Base-by-base conservation (phyloP, 2,888 invertebrate species). In the Volucella zonaria region DNA sequence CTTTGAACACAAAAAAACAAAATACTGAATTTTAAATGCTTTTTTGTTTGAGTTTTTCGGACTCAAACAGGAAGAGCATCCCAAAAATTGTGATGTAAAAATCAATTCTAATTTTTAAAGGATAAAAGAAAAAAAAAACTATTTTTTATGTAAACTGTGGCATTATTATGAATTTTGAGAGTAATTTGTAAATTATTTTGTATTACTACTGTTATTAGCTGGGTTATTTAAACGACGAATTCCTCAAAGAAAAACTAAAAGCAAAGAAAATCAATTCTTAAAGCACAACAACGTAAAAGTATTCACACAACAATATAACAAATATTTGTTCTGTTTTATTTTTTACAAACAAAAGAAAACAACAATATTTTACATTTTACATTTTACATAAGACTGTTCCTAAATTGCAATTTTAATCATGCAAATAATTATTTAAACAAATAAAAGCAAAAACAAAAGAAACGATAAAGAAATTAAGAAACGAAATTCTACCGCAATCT, bases 41-140 rank as follows among this genome's bases (percentile, higher is more conserved):
- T 80, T 81, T 85, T 62, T 59, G 70, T 85, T 80, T 80, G 81
- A 81, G 62, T 18, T 45, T 18, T 45, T 59, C 51, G 23, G 62
- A 85, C 52, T 75, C 76, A 81, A 81, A 73, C 73, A 42, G 80
- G 56, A 61, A 68, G n/a, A 47, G 70, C 67, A 45, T 66, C 76
- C 70, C 70, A 78, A 85, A 76, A 80, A 85, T 81, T 85, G 85
- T 85, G 85, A 85, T 85, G 85, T 81, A 73, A 85, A 81, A 85
- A 81, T 81, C 81, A 85, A 81, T 85, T 76, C 66, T 73, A 52
- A 49, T 76, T 76, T 76, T 49, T 66, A 81, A 45, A 47, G 45
- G 31, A 62, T 18, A 47, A 66, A 74, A 80, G 54, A 15, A 58
- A 62, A 49, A 18, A 81, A 66, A n/a, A 59, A 66, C n/a, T 64